A percentile compares a stretch with the other conserved stretches of the same genome.
phyloP scores from a whole-genome alignment of 1,140 invertebrate species.

The Aphis craccivora region DNA sequence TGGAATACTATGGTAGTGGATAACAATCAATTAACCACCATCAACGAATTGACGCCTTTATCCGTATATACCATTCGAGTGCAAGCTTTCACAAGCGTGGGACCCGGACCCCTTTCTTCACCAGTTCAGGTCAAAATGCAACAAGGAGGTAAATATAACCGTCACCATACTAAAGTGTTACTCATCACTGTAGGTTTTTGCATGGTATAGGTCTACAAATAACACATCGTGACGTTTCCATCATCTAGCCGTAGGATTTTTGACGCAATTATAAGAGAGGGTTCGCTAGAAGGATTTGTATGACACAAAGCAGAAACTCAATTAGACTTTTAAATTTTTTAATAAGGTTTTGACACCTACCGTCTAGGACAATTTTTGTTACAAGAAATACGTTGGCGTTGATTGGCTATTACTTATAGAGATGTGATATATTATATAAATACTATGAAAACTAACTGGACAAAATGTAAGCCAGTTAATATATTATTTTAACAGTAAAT shows the following conservation, averaged over 20 bases:
- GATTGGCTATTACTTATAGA: background rate
- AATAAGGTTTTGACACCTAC: background rate
- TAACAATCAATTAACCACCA: constrained; percentile 89
- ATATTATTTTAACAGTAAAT: background rate
- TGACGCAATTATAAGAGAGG: too few species aligned
- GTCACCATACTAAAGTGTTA: background rate
- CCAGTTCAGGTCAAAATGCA: constrained; percentile 96
- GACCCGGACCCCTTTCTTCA: constrained; percentile 86
- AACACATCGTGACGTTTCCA: too few species aligned
- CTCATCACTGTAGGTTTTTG: too few species aligned
- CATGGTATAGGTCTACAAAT: too few species aligned
- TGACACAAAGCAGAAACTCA: background rate
- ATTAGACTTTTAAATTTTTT: background rate
- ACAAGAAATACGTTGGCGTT: background rate
- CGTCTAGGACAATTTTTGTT: background rate
- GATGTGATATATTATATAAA: too few species aligned
- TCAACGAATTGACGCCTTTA: constrained; percentile 86
- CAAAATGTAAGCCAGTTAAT: background rate
- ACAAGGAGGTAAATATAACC: constrained; percentile 75
- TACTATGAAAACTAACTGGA: background rate
- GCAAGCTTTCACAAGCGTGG: constrained; percentile 89
- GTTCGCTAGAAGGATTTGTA: background rate
- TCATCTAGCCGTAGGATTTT: too few species aligned
- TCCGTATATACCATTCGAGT: constrained; percentile 92
- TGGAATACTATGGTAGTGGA: constrained; percentile 94